Evolutionary conservation across 1,140 invertebrate species (phyloP), one percentile per base, ranked within the genome.

Genomic region (Drosophila nannoptera): DNA sequence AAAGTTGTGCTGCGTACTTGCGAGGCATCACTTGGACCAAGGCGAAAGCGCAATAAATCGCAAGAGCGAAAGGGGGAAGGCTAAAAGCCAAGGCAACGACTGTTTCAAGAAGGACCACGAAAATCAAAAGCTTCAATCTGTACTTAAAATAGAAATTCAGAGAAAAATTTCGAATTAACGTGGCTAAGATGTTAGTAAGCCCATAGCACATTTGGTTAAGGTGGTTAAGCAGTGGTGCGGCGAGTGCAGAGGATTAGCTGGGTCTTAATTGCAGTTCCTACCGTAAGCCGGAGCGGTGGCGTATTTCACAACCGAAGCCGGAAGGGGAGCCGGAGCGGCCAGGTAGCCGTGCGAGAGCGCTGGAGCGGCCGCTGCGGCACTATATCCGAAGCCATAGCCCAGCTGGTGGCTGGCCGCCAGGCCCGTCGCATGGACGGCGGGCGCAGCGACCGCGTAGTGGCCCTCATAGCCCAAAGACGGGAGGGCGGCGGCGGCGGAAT

Each of bases 241-340:
- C 32, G 42, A 42, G 68, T 61, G 67, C 69, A 40, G 31, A 38
- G 14, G 46, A 46, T 61, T 35, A 67, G 49, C 8, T 2, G 31
- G 11, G 6, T n/a, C 4, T 11, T 5, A 7, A 14, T 31, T 4
- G 16, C 12, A n/a, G 36, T 38, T 82, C 83, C 87, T 88, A 88
- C 87, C 87, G 55, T 88, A 88, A 40, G 87, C 73, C n/a, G 87
- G 87, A 55, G 87, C 87, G 31, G 87, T 71, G 45, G 78, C 66
- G 53, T 86, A 86, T 50, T 88, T 88, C 53, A 88, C 40, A 40
- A 88, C 60, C 2, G 80, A 72, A 16, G 87, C 87, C 2, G 87
- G 22, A 22, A 22, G 22, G 1, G 22, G 65, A n/a, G 87, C 82
- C n/a, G 86, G 65, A 35, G 80, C 68, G 2, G 72, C 67, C 42